Conservation (phyloP, 1,140 invertebrate species). For the Platyscapa corneri region DNA sequence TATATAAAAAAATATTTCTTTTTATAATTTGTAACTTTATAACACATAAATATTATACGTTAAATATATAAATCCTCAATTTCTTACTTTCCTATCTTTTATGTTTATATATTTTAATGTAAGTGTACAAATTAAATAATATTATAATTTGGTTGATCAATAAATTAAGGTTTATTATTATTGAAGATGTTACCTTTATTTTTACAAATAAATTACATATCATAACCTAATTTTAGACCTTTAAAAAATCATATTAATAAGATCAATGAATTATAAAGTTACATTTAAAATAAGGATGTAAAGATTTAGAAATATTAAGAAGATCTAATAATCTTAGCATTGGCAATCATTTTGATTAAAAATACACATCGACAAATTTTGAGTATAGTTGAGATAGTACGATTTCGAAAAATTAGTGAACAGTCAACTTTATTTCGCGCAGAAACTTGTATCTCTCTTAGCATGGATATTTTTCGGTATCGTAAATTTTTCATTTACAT, state of each 20-base stretch:
- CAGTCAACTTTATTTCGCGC: too few relatives aligned
- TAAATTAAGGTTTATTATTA: too few relatives aligned
- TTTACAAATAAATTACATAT: too few relatives aligned
- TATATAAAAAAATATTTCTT: neutral
- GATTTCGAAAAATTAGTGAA: too few relatives aligned
- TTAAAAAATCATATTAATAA: neutral
- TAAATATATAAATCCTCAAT: neutral
- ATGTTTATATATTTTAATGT: neutral
- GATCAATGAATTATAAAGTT: neutral
- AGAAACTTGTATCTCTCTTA: neutral
- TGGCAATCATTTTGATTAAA: neutral
- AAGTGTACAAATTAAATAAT: too few relatives aligned
- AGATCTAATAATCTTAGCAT: neutral
- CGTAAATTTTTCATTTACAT: slow-evolving; percentile 83
- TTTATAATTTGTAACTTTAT: neutral
- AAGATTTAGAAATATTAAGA: too few relatives aligned
- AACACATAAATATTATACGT: neutral
- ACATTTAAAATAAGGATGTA: neutral
- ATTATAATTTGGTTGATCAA: too few relatives aligned
- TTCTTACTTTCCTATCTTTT: neutral
- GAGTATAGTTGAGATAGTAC: too few relatives aligned
- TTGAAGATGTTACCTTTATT: too few relatives aligned
- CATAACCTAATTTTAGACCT: too few relatives aligned
- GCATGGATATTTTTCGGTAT: slow-evolving; percentile 74
- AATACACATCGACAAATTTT: neutral